phyloP scores from a whole-genome alignment of 2,113 vertebrate species.

The Xenopus borealis region DNA sequence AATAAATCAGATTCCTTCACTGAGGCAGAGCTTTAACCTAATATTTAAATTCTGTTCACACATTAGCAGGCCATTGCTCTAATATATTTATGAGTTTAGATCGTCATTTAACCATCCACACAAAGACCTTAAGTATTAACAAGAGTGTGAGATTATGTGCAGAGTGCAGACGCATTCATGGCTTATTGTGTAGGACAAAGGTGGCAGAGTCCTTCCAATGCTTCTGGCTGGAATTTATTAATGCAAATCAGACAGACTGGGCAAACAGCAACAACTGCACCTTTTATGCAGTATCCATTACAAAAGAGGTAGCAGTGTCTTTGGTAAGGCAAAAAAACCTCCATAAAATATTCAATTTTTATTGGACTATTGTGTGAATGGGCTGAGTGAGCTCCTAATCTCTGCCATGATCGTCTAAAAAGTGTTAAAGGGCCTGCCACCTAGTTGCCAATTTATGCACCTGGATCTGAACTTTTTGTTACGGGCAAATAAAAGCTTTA shows the following conservation, averaged over 20 bases:
- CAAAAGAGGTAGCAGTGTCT: conserved; percentile 36
- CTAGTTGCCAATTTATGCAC: conserved; percentile 35
- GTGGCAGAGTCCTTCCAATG: conserved; percentile 8
- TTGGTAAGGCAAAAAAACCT: background rate
- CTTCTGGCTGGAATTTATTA: conserved; percentile 32
- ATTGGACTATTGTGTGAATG: conserved; percentile 19
- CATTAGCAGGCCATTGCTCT: no score
- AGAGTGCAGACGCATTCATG: conserved; percentile 35
- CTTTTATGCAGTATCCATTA: conserved; percentile 38
- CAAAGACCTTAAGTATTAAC: conserved; percentile 17
- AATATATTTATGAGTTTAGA: no score
- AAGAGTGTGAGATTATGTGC: conserved; percentile 25
- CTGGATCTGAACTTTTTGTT: conserved; percentile 29
- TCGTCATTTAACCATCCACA: background rate
- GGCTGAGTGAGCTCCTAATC: background rate
- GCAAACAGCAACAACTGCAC: background rate
- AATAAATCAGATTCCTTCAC: no score
- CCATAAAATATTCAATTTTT: conserved; percentile 22
- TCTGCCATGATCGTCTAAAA: background rate
- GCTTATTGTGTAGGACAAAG: conserved; percentile 19
- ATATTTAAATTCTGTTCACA: no score
- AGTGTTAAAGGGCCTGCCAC: conserved; percentile 12
- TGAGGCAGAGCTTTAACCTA: no score
- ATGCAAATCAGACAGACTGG: conserved; percentile 13
- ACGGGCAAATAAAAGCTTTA: conserved; percentile 11